Base-by-base conservation (phyloP, 2,888 invertebrate species). In the Rhingia campestris region DNA sequence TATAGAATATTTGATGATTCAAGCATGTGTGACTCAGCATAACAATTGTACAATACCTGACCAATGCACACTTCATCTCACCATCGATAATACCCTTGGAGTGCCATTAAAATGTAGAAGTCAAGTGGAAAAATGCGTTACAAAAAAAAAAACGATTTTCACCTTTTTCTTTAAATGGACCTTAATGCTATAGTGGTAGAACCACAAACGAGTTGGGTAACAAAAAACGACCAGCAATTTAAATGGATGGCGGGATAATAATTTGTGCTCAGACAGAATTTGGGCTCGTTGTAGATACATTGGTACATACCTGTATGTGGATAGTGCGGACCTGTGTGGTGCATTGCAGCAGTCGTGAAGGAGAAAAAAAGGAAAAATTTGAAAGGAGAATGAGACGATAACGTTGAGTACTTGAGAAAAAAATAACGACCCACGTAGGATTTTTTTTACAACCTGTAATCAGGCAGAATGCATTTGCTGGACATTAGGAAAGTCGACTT, bases 341-440 rank as follows among this genome's bases (percentile, higher is more conserved):
- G 39, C 49, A 49, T n/a, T 64, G 39, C 49, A 33, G 30, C 7
- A 7, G n/a, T 43, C 10, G 54, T 69, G 30, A 37, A 39, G n/a
- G 54, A 61, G 14, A 5, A 22, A 47, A 61, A 51, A 41, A 35
- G 22, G 9, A 37, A 14, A 43, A 75, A 61, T n/a, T 66, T 33
- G 45, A 67, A 59, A 39, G 54, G 49, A 45, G 69, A 49, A 64
- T 22, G 47, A 39, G 14, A 4, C 32, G 76, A 69, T 77, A 70
- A 49, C 47, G 47, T 63, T 39, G 30, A 56, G 76, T 69, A 58
- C 47, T 54, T 63, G 54, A 33, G 30, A 22, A 69, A 22, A 69
- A 76, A 61, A 61, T 61, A 76, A 69, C 45, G 63, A 77, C 70
- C 54, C 69, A 77, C 49, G 63, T 56, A 70, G 41, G n/a, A 70